These are phyloP conservation scores for Camponotus vicinus DNA, from an alignment of 1,140 invertebrate species.

Conservation along the genomic window DNA sequence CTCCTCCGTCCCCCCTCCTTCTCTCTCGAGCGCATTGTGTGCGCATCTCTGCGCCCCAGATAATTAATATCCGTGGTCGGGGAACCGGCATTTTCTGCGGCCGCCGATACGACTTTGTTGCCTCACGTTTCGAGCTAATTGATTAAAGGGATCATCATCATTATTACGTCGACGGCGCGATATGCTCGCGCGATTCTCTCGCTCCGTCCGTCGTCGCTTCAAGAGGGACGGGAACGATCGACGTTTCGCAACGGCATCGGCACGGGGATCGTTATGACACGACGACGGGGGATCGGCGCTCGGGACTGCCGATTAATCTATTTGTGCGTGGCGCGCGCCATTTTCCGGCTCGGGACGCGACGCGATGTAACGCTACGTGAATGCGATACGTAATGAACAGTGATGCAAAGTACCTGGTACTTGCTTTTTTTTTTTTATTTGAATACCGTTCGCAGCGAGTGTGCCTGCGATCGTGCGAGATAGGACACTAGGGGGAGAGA, in stretches of 20 bases:
- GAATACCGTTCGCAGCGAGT: too few species aligned
- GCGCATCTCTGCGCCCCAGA: constrained; percentile 76
- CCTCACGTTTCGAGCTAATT: constrained; percentile 72
- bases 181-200: constrained; percentile 62
- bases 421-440: background rate
- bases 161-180: constrained; percentile 66
- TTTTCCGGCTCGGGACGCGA: constrained; percentile 31
- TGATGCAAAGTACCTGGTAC: constrained; percentile 12
- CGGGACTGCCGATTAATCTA: constrained; percentile 35
- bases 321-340: background rate
- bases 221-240: background rate
- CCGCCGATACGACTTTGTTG: constrained; percentile 51
- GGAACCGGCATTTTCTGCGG: constrained; percentile 63
- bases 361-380: constrained; percentile 22
- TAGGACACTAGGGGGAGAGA: too few species aligned
- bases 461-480: too few species aligned
- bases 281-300: background rate
- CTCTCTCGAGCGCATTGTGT: constrained; percentile 67
- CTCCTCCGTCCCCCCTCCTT: too few species aligned
- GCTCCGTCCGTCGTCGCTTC: constrained; percentile 30
- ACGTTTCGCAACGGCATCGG: constrained; percentile 42
- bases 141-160: constrained; percentile 80
- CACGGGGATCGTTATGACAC: constrained; percentile 35
- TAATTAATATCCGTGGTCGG: constrained; percentile 80
- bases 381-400: constrained; percentile 35